Base-by-base conservation (phyloP, 1,140 invertebrate species). In the Drosophila asahinai region DNA sequence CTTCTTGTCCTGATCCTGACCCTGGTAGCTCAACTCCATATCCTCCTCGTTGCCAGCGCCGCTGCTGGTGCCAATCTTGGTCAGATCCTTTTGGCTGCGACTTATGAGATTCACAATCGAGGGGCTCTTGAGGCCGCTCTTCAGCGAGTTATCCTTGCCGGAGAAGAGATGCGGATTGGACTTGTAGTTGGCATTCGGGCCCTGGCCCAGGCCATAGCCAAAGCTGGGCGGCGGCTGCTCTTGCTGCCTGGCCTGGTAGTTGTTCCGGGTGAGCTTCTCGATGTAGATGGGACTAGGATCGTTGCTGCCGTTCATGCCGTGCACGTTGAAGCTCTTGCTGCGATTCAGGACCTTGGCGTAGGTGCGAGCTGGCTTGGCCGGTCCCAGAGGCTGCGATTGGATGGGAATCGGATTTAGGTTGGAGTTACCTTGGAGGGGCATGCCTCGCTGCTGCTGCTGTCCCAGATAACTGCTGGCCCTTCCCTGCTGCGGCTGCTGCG, bases 241-340 rank as follows among this genome's bases (percentile, higher is more conserved):
- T 54, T 54, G 27, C 60, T 22, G 52, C 19, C 47, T 22, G 19
- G 12, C 25, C 15, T 48, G 66, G 9, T 93, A 93, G 55, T 92
- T 92, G 51, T 93, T 93, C 12, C 80, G 57, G 2, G 89, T 92
- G 14, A 93, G 67, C 63, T 93, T 93, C 73, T 93, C 92, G 17
- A 93, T 93, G 43, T 93, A 93, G 33, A 93, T 93, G 61, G 92
- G 92, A 92, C 91, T 93, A 71, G 92, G 92, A 83, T 93, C 91
- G 36, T 92, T 92, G 76, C 91, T 91, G 62, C 92, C 94, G 43
- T 93, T 93, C 90, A 92, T 87, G 77, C 94, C 95, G 77, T 97
- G 96, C 51, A 97, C 96, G 93, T 97, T 97, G 93, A 98, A 97
- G 93, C 97, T 97, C 93, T 97, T 97, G 93, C 97, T 97, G 58